These are phyloP conservation scores for honey bee (Apis mellifera) DNA, from an alignment of 1,140 invertebrate genomes.

Conservation along the genomic window Amel_HAv3.1 CM009936.2:13084501-13085000, in stretches of 20 bases:
- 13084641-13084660: constrained; percentile 62
- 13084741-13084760: constrained; percentile 57
- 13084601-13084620: constrained; percentile 32
- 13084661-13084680: constrained; percentile 60
- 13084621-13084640: constrained; percentile 53
- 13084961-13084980: too few species aligned
- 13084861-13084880: constrained; percentile 78
- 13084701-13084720: constrained; percentile 67
- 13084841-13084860: constrained; percentile 78
- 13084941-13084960: neutral
- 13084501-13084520: constrained; percentile 48
- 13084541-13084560: constrained; percentile 47
- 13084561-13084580: constrained; percentile 48
- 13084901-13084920: constrained; percentile 2
- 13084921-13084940: neutral
- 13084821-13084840: constrained; percentile 77
- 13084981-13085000: too few species aligned
- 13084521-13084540: constrained; percentile 42
- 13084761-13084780: constrained; percentile 73
- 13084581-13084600: constrained; percentile 20
- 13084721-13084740: constrained; percentile 60
- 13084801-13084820: constrained; percentile 64
- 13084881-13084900: constrained; percentile 77
- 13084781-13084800: constrained; percentile 57
- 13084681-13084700: constrained; percentile 66